Percentiles rank a stretch among this genome's conserved stretches.
Conservation (phyloP, 2,113 vertebrate genomes). For the Pogonocichla stellata region DNA sequence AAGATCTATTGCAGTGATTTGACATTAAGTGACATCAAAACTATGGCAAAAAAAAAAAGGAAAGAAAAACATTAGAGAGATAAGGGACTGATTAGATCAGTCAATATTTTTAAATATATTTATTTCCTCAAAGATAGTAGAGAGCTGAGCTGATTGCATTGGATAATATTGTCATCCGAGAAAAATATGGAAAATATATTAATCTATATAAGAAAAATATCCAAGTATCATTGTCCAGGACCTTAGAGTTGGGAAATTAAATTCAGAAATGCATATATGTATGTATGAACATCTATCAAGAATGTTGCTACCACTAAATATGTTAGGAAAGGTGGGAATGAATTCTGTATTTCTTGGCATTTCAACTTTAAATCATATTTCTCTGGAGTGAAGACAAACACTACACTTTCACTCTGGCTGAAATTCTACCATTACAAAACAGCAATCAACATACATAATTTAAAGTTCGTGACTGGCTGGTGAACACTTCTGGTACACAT, state of each 20-base stretch:
- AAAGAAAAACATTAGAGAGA: background rate
- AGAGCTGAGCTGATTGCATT: background rate
- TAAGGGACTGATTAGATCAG: background rate
- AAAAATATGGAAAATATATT: background rate
- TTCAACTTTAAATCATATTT: background rate
- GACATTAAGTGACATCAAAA: background rate
- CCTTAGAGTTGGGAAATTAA: background rate
- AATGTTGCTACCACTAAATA: background rate
- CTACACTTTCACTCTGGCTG: background rate
- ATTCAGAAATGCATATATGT: background rate
- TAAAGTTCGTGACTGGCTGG: background rate
- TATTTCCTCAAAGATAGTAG: background rate
- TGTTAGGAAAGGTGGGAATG: background rate
- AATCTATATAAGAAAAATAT: background rate
- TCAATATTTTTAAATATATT: background rate
- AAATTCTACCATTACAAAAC: background rate
- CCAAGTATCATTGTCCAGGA: background rate
- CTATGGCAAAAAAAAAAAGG: background rate
- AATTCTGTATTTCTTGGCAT: background rate
- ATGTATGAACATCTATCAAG: background rate
- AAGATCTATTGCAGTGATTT: background rate
- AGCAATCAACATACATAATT: background rate
- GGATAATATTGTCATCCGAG: background rate
- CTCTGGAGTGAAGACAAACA: background rate
- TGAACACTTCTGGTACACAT: background rate